Conservation (phyloP, 2,888 invertebrate species). For the Formica aserva region DNA sequence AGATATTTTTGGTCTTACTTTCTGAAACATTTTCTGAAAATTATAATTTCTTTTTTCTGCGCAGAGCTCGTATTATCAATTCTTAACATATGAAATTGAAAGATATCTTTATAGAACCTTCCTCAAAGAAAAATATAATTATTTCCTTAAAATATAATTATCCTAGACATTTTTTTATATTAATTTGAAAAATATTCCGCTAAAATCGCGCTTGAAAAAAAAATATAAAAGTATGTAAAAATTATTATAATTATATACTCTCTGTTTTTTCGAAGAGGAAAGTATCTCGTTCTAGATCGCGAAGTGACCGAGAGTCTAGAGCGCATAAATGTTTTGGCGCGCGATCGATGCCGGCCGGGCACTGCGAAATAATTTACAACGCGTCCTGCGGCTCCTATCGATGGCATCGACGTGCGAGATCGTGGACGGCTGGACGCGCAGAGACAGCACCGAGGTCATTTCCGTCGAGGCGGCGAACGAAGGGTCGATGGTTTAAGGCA, state of each 20-base stretch:
- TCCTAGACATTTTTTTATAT: background rate
- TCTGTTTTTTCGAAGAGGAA: background rate
- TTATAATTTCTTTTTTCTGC: background rate
- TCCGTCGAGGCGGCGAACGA: conserved; percentile 47
- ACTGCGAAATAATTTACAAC: conserved; percentile 44
- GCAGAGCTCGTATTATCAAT: background rate
- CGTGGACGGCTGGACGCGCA: conserved; percentile 13
- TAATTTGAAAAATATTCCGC: background rate
- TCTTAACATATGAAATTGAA: background rate
- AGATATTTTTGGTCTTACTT: background rate
- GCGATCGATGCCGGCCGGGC: background rate
- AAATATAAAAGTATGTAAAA: background rate
- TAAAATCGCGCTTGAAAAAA: background rate
- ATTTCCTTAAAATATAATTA: background rate
- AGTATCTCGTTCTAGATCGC: background rate
- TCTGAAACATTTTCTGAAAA: background rate
- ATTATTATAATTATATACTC: background rate
- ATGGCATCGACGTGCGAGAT: conserved; percentile 46
- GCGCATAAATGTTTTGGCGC: conserved; percentile 12
- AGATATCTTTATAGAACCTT: background rate
- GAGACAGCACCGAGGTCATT: conserved; percentile 54
- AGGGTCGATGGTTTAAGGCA: conserved; percentile 34
- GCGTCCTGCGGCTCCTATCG: conserved; percentile 34
- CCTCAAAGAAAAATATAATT: background rate
- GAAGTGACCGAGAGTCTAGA: background rate